These are phyloP conservation scores for Cygnus atratus DNA, from an alignment of 2,113 vertebrate species.

Conservation along the genomic window DNA sequence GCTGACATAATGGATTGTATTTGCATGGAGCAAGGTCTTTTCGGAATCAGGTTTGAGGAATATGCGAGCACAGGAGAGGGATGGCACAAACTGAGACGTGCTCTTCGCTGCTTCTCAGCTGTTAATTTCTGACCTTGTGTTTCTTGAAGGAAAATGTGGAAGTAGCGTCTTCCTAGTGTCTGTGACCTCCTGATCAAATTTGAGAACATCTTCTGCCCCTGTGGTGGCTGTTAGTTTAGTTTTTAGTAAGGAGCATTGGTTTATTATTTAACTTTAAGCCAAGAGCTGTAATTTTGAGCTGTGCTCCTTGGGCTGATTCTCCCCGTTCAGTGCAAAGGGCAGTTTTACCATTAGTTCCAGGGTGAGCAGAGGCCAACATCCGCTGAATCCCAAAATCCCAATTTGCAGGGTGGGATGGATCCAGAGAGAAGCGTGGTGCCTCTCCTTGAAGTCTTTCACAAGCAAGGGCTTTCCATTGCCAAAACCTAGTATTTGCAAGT, in stretches of 20 bases:
- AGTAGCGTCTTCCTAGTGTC: background rate
- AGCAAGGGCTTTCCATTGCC: background rate
- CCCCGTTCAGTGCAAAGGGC: background rate
- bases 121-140: background rate
- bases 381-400: background rate
- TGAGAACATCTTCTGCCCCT: background rate
- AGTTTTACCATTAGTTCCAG: background rate
- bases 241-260: background rate
- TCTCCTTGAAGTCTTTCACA: background rate
- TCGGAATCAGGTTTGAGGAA: background rate
- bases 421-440: background rate
- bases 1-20: background rate
- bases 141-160: background rate
- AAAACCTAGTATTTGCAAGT: background rate
- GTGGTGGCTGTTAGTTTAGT: background rate
- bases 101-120: background rate
- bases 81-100: background rate
- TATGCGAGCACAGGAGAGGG: background rate
- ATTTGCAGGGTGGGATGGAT: background rate
- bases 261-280: background rate
- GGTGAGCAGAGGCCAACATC: background rate
- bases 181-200: background rate
- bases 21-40: background rate
- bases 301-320: background rate
- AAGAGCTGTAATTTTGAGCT: background rate